phyloP scores from a whole-genome alignment of 2,113 vertebrate species.

The Charina bottae region DNA sequence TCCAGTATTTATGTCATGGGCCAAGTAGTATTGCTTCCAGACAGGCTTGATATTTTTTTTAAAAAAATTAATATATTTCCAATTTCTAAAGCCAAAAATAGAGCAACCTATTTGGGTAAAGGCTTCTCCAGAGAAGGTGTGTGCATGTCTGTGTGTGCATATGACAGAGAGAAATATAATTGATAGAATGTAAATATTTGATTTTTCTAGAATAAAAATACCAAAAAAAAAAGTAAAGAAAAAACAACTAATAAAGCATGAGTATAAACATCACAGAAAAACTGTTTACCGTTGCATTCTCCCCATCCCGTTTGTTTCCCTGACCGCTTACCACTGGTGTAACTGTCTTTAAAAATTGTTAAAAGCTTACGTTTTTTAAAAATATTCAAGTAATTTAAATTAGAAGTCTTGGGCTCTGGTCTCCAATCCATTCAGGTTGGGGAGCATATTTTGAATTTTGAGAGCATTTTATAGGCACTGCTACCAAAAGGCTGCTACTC shows the following conservation, averaged over 20 bases:
- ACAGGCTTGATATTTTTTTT: not conserved
- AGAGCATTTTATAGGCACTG: too few species aligned
- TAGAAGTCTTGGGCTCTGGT: not conserved
- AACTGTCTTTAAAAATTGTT: not conserved
- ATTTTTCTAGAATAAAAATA: not conserved
- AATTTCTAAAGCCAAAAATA: not conserved
- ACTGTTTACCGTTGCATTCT: not conserved
- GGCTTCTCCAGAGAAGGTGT: not conserved
- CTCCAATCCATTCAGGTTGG: too few species aligned
- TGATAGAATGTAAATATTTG: not conserved
- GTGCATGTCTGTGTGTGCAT: not conserved
- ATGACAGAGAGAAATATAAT: not conserved
- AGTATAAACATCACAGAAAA: not conserved
- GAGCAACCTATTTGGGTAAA: not conserved
- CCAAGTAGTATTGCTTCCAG: not conserved
- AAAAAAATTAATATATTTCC: not conserved
- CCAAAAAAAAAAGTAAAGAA: not conserved
- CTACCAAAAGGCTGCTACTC: too few species aligned
- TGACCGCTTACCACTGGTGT: not conserved
- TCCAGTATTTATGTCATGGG: not conserved
- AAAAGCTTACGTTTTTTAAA: not conserved
- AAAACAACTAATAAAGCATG: not conserved
- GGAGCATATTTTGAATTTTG: too few species aligned
- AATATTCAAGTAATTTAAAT: not conserved
- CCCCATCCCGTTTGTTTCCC: not conserved